Evolutionary conservation across 2,113 vertebrate species (phyloP), one percentile per base, ranked within the genome.

Genomic region (Puffinus mauretanicus): DNA sequence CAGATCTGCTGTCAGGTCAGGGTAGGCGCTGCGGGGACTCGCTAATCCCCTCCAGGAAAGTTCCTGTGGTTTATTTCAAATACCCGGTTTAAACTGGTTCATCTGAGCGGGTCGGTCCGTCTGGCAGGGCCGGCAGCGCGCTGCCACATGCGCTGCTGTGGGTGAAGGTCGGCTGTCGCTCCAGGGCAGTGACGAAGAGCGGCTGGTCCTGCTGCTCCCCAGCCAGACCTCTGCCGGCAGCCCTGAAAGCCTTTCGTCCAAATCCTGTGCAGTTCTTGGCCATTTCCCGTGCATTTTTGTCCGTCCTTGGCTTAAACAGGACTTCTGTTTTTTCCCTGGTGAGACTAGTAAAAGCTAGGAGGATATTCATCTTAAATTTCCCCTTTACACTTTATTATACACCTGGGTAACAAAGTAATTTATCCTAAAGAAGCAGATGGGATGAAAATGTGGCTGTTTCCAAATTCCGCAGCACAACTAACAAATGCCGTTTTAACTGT

Each of bases 1-100:
- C 67, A 24, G 86, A 83, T 71, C 77, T 75, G 55, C 76, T 46
- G 87, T 92, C 62, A 65, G 71, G 54, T 34, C 79, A n/a, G 86
- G 86, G 75, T 82, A 86, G 88, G 94, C 76, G 0, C 82, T 90
- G 58, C 4, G 0, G 47, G 72, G 72, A 79, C 60, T 61, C 0
- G 1, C 79, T 91, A 83, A 94, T 94, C 83, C 93, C 94, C 86
- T 46, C 16, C 86, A 11, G 96, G 86, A 88, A 88, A 86, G 90
- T 86, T 92, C 58, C 82, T 76, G 86, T 1, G 8, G 67, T 19
- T 93, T 77, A 54, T 78, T 90, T 54, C 72, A n/a, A 92, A 22
- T 4, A 32, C 3, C 46, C 76, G 2, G 83, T 83, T 92, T 24
- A 80, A 88, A 73, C 86, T 19, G 88, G 93, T 83, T 95, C 46